Conservation (phyloP, 2,113 vertebrate genomes). For the Hemichromis elongatus region DNA sequence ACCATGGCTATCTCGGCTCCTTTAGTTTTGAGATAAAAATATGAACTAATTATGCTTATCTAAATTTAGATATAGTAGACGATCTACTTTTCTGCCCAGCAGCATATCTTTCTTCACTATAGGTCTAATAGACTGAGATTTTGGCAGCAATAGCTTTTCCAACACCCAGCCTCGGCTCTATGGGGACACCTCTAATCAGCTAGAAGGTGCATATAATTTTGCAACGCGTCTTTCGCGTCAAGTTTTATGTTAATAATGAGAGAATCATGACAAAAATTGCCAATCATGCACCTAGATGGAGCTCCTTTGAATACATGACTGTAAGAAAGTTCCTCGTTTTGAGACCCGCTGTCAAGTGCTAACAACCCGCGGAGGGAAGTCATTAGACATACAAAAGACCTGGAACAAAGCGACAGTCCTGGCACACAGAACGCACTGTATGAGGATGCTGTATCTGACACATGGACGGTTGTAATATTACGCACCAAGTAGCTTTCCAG, state of each 20-base stretch:
- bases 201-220: conserved; percentile 85
- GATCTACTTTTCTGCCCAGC: conserved; percentile 22
- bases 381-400: conserved; percentile 99
- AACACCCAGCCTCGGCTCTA: conserved; percentile 71
- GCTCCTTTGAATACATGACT: conserved; percentile 96
- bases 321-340: conserved; percentile 94
- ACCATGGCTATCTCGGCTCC: neutral
- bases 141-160: conserved; percentile 56
- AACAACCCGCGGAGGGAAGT: conserved; percentile 99
- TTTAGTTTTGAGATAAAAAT: conserved; percentile 11
- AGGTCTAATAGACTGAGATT: conserved; percentile 57
- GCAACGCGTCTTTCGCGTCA: conserved; percentile 91
- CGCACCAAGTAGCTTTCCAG: conserved; percentile 22
- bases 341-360: conserved; percentile 99
- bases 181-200: conserved; percentile 87
- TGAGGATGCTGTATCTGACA: conserved; percentile 86
- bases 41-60: conserved; percentile 26
- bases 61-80: conserved; percentile 31
- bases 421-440: conserved; percentile 87
- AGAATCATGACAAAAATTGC: conserved; percentile 99
- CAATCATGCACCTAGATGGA: conserved; percentile 99
- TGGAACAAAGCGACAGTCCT: conserved; percentile 95
- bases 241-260: conserved; percentile 99
- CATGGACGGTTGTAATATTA: conserved; percentile 74
- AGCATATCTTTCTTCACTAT: conserved; percentile 53